Evolutionary conservation across 2,113 vertebrate genomes (phyloP).

Genomic region (Epinephelus lanceolatus): DNA sequence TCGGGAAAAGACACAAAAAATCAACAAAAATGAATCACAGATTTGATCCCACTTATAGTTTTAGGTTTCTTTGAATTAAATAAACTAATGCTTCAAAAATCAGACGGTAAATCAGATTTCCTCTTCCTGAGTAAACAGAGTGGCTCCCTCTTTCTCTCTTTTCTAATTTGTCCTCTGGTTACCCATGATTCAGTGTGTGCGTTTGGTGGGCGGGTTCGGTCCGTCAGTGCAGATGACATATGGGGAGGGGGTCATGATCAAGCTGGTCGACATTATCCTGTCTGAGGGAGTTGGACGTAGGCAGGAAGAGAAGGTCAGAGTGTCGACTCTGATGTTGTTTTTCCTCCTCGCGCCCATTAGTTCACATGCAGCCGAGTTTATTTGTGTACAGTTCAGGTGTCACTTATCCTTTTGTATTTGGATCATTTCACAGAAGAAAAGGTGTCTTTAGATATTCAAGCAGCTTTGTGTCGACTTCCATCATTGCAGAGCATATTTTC

Average conservation of each 20-base stretch:
- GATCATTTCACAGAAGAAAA: not conserved
- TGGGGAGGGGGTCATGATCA: constrained; percentile 21
- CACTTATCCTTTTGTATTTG: constrained; percentile 7
- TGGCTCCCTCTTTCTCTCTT: not conserved
- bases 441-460: not conserved
- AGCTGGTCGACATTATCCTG: constrained; percentile 42
- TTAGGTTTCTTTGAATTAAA: not conserved
- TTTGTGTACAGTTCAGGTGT: constrained; percentile 33
- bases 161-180: constrained; percentile 28
- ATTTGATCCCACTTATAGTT: too few relatives aligned
- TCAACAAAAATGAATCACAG: too few relatives aligned
- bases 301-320: constrained; percentile 58
- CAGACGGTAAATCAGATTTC: constrained; percentile 13
- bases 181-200: constrained; percentile 44
- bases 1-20: too few relatives aligned
- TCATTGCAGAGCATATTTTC: constrained; percentile 4
- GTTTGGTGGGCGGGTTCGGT: constrained; percentile 14
- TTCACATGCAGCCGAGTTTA: not conserved
- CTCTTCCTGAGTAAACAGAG: not conserved
- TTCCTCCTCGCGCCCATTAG: not conserved
- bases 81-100: not conserved
- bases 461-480: not conserved
- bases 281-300: constrained; percentile 38
- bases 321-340: constrained; percentile 18
- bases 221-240: constrained; percentile 6